Evolutionary conservation across 30 jellyfish, hydroid and myxozoan species (phyloP).

Genomic region (Mastigias papua): DNA sequence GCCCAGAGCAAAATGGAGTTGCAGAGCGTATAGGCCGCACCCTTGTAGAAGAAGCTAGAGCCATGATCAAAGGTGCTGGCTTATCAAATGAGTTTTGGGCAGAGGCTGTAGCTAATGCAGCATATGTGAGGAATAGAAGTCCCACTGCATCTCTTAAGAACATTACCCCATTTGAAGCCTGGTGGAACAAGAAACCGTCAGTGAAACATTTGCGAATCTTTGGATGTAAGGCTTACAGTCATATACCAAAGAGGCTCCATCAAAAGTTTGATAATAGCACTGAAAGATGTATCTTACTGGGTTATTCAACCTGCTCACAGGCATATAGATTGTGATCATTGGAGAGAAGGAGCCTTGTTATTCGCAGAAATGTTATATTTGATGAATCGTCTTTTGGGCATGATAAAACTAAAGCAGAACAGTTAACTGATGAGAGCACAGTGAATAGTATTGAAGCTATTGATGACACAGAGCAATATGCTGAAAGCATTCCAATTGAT

Average conservation of each 20-base stretch:
- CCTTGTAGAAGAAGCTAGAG: not conserved
- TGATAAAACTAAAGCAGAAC: too few relatives aligned
- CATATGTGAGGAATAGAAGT: constrained; percentile 45
- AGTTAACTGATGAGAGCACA: too few relatives aligned
- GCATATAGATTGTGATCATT: constrained; percentile 54
- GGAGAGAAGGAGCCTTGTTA: constrained; percentile 15
- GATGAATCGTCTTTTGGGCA: not conserved
- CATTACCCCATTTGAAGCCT: constrained; percentile 59
- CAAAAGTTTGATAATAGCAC: constrained; percentile 43
- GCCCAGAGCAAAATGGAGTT: constrained; percentile 61
- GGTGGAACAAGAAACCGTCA: constrained; percentile 61
- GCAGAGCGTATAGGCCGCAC: constrained; percentile 46
- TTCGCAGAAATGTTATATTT: not conserved
- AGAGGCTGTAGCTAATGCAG: constrained; percentile 75
- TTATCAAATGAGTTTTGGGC: constrained; percentile 37
- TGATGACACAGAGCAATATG: too few relatives aligned
- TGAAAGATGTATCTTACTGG: constrained; percentile 29
- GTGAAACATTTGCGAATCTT: constrained; percentile 44
- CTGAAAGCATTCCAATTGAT: too few relatives aligned
- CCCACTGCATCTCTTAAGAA: constrained; percentile 40
- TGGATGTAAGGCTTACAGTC: constrained; percentile 57
- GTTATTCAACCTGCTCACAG: constrained; percentile 27
- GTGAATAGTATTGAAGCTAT: too few relatives aligned
- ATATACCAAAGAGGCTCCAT: not conserved
- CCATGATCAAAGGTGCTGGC: constrained; percentile 27